Conservation (phyloP, 35 echinoderm and acorn worm genomes). For the Hemicentrotus pulcherrimus region DNA sequence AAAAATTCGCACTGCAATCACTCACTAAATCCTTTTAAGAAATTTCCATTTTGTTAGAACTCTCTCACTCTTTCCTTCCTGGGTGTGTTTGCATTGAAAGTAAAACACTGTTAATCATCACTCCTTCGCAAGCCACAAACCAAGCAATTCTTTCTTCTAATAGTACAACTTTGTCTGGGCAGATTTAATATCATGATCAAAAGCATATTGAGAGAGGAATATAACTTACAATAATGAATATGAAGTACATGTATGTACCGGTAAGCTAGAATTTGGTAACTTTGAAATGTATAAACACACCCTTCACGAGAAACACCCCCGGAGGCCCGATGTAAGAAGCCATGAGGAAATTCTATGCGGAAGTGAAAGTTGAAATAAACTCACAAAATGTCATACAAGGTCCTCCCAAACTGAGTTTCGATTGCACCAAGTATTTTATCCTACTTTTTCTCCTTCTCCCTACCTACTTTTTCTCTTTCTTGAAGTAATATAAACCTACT, state of each 20-base stretch:
- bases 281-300: neutral
- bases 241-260: neutral
- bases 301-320: neutral
- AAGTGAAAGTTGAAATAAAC: slow-evolving; percentile 8
- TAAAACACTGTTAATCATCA: neutral
- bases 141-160: no score
- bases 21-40: neutral
- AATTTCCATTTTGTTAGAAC: neutral
- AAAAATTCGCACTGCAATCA: neutral
- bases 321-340: neutral
- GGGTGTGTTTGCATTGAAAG: neutral
- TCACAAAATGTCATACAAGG: neutral
- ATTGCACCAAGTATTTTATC: neutral
- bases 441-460: neutral
- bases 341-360: neutral
- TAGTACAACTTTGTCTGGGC: no score
- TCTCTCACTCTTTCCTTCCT: neutral
- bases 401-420: neutral
- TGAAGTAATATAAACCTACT: neutral
- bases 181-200: no score
- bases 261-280: neutral
- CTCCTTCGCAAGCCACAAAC: no score
- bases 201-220: no score
- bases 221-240: no score
- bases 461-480: neutral